Evolutionary conservation across 2,797 vertebrate species (phyloP), one percentile per base, ranked within the genome.

Genomic region (Serranus cabrilla): DNA sequence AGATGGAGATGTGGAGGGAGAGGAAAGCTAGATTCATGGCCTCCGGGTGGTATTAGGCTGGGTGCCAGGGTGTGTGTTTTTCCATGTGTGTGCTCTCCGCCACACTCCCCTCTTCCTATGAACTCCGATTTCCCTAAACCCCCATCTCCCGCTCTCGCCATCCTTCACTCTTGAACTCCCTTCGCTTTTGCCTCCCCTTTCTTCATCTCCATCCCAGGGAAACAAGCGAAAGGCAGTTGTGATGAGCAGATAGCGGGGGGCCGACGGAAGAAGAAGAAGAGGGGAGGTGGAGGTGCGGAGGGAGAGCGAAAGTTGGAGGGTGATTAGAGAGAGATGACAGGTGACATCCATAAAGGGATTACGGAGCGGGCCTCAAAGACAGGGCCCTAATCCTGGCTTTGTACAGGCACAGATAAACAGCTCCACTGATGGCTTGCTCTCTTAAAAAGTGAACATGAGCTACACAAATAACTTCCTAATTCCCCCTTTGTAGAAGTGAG

Each of bases 401-500:
- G 94, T 94, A 90, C 86, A 71, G 89, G 71, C 85, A 43, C 89
- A 91, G 95, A 94, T 95, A 94, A 93, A 95, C 93, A 94, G 92
- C 93, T 88, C 89, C 86, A 83, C 83, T 87, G 90, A 92, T 93
- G 92, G 91, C 91, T 88, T 90, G 93, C 91, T 90, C 90, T 92
- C 91, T 90, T 88, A 91, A 92, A 94, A 94, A 92, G 92, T 92
- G 91, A 94, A 94, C 91, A 92, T 86, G 89, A 91, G 90, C 91
- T 89, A 93, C 92, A 92, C 92, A 93, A 94, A 95, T 93, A 95
- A 95, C 92, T 94, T 94, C 91, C 91, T 92, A 93, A 93, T 93
- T 92, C 91, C 90, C 62, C 89, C 89, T 92, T 91, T 92, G 90
- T 90, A 84, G 87, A 91, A 92, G 82, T 89, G 87, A 90, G 89